Conservation (phyloP, 2,113 vertebrate genomes). For the Cryptotis parvus region DNA sequence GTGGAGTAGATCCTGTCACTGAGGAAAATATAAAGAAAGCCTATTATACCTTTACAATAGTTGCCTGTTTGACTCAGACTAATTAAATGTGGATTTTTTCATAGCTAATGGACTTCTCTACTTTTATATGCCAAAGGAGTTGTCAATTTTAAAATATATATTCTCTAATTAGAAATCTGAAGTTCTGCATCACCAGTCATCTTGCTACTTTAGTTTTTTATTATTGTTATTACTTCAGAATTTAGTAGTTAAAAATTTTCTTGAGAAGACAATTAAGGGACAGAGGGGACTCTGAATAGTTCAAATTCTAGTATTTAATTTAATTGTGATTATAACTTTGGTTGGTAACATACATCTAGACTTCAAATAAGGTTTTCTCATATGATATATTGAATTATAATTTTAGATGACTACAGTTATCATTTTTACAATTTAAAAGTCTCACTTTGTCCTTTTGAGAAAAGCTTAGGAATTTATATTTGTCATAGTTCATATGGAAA, state of each 20-base stretch:
- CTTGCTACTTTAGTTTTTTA: constrained; percentile 33
- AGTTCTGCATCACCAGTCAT: constrained; percentile 54
- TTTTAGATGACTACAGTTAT: constrained; percentile 30
- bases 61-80: not conserved
- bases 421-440: constrained; percentile 22
- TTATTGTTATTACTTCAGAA: constrained; percentile 56
- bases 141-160: constrained; percentile 42
- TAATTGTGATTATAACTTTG: constrained; percentile 34
- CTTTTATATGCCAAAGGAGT: not conserved
- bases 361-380: constrained; percentile 30
- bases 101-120: constrained; percentile 36
- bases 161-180: constrained; percentile 56
- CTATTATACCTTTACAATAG: not conserved
- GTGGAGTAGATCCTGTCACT: not conserved
- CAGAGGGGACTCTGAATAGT: constrained; percentile 51
- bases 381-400: constrained; percentile 17
- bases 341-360: not conserved
- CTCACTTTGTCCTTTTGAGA: constrained; percentile 31
- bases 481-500: constrained; percentile 25
- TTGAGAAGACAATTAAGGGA: constrained; percentile 49
- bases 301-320: not conserved
- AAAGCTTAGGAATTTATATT: constrained; percentile 29
- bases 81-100: constrained; percentile 53
- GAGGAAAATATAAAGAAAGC: not conserved
- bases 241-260: constrained; percentile 50